Evolutionary conservation across 2,888 invertebrate genomes (phyloP).

Genomic region (Sympetrum striolatum): DNA sequence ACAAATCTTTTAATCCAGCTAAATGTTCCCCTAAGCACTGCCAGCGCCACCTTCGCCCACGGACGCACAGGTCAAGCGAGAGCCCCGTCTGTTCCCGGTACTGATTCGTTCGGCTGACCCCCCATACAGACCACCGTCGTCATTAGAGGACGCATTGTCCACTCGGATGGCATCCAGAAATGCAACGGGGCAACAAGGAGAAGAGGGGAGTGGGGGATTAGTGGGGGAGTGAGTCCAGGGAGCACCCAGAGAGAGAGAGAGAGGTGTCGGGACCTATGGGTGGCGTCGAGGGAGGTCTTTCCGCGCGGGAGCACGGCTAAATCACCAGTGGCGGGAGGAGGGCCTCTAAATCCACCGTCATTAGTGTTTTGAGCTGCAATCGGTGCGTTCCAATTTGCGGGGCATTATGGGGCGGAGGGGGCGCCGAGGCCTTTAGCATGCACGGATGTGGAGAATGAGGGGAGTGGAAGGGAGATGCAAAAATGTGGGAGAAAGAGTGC

Average conservation of each 20-base stretch:
- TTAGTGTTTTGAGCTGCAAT: constrained; percentile 40
- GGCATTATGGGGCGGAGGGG: constrained; percentile 11
- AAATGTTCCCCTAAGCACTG: background rate
- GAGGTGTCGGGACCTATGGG: background rate
- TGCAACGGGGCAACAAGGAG: background rate
- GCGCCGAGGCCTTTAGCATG: background rate
- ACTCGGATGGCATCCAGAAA: constrained; percentile 1
- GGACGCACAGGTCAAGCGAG: background rate
- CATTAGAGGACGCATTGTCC: constrained; percentile 38
- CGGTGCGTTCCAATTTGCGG: constrained; percentile 34
- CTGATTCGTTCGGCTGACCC: background rate
- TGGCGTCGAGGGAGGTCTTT: background rate
- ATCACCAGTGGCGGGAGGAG: constrained; percentile 2
- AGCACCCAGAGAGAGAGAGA: background rate
- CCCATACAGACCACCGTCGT: background rate
- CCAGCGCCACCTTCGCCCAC: background rate
- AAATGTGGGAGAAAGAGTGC: too few relatives aligned
- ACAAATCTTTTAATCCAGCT: too few relatives aligned
- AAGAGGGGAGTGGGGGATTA: background rate
- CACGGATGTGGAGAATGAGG: background rate
- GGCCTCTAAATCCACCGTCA: constrained; percentile 32
- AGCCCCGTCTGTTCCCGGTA: background rate
- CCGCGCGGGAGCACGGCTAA: constrained; percentile 20
- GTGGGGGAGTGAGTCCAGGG: background rate
- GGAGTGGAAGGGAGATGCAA: background rate